Conservation (phyloP, 2,888 invertebrate species). For the Synergus gifuensis region DNA sequence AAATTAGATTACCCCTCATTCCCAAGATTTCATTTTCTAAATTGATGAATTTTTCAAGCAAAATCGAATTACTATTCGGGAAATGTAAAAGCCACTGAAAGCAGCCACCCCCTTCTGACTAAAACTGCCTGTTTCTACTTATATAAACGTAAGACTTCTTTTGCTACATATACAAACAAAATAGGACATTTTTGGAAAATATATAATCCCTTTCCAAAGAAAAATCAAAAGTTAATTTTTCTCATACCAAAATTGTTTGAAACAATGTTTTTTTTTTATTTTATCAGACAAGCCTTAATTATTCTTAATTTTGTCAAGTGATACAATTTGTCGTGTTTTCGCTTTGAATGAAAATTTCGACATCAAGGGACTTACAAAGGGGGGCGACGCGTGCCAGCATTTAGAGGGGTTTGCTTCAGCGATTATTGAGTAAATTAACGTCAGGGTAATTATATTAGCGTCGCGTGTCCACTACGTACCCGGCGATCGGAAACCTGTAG, state of each 20-base stretch:
- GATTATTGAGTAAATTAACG: conserved; percentile 77
- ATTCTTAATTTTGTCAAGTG: background rate
- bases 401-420: conserved; percentile 70
- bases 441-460: conserved; percentile 74
- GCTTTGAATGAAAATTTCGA: conserved; percentile 10
- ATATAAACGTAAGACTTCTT: background rate
- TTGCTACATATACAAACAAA: background rate
- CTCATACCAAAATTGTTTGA: background rate
- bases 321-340: background rate
- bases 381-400: conserved; percentile 70
- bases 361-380: conserved; percentile 27
- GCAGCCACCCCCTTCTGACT: background rate
- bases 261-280: background rate
- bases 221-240: no score
- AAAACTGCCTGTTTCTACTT: background rate
- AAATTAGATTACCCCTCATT: conserved; percentile 5
- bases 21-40: background rate
- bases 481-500: conserved; percentile 56
- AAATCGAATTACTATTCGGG: background rate
- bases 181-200: no score
- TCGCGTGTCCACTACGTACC: conserved; percentile 69
- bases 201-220: no score
- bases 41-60: conserved; percentile 5
- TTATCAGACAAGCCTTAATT: background rate
- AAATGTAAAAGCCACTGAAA: background rate